phyloP scores from a whole-genome alignment of 2,888 invertebrate genomes.

The Cordilura impudica region DNA sequence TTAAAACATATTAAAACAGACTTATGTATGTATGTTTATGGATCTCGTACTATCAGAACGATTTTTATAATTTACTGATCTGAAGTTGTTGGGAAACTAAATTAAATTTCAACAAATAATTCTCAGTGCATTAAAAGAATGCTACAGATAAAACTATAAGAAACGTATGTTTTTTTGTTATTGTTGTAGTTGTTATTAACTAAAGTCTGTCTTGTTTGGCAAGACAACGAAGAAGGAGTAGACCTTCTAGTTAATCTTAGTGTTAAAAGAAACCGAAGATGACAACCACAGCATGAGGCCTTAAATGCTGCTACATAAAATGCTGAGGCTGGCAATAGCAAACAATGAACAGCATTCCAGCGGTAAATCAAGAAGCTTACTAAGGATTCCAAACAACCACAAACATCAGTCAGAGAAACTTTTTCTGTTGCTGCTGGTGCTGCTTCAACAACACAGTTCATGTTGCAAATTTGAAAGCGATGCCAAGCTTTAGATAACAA shows the following conservation, averaged over 20 bases:
- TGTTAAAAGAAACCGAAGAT: conserved; percentile 61
- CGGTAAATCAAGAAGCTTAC: conserved; percentile 63
- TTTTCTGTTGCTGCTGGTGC: conserved; percentile 15
- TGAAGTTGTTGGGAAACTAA: too few species aligned
- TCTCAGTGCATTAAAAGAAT: conserved; percentile 39
- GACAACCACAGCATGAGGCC: conserved; percentile 61
- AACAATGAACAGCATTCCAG: conserved; percentile 62
- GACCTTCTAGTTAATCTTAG: conserved; percentile 59
- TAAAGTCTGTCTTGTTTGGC: conserved; percentile 5
- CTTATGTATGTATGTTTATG: too few species aligned
- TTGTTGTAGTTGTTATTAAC: too few species aligned
- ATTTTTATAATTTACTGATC: too few species aligned
- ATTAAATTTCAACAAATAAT: neutral
- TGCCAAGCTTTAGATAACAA: conserved; percentile 59
- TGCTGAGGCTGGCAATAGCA: conserved; percentile 51
- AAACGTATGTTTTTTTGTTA: conserved; percentile 52
- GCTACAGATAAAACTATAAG: conserved; percentile 49
- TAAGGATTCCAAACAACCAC: conserved; percentile 59
- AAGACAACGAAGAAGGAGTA: conserved; percentile 50
- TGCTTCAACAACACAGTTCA: too few species aligned
- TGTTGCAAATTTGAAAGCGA: conserved; percentile 46
- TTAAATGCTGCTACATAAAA: conserved; percentile 57
- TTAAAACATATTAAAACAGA: too few species aligned
- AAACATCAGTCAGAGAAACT: conserved; percentile 45
- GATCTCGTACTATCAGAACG: too few species aligned